phyloP scores from a whole-genome alignment of 37 sponge, comb jelly and placozoan species.

The Halisarca cf. caerulea region DNA sequence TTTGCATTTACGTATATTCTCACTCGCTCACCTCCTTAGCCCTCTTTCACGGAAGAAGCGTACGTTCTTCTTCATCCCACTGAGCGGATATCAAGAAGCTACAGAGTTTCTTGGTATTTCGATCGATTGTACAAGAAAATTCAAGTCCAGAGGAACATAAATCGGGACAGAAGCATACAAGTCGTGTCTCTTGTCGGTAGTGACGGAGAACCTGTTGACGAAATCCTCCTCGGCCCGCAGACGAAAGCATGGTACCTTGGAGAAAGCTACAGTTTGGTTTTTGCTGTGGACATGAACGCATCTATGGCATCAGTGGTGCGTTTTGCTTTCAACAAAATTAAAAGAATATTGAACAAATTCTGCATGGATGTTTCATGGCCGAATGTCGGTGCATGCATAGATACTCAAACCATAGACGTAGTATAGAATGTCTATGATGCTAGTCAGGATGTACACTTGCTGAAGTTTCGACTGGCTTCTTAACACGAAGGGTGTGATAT shows the following conservation, averaged over 20 bases:
- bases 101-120: conserved; percentile 53
- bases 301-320: conserved; percentile 67
- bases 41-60: not conserved
- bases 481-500: too few relatives aligned
- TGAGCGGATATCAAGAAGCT: conserved; percentile 70
- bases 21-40: too few relatives aligned
- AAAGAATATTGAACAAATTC: not conserved
- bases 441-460: too few relatives aligned
- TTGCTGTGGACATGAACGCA: conserved; percentile 70
- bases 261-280: conserved; percentile 66
- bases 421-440: too few relatives aligned
- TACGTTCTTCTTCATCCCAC: conserved; percentile 52
- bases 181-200: not conserved
- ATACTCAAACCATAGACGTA: too few relatives aligned
- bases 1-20: too few relatives aligned
- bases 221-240: conserved; percentile 1
- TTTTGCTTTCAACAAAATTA: not conserved
- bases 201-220: not conserved
- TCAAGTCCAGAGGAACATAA: not conserved
- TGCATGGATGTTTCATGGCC: too few relatives aligned
- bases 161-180: not conserved
- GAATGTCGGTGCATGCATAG: too few relatives aligned
- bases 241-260: conserved; percentile 53
- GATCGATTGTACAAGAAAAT: not conserved
- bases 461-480: too few relatives aligned